Evolutionary conservation across 2,888 invertebrate species (phyloP).

Genomic region (Pelosia muscerda): DNA sequence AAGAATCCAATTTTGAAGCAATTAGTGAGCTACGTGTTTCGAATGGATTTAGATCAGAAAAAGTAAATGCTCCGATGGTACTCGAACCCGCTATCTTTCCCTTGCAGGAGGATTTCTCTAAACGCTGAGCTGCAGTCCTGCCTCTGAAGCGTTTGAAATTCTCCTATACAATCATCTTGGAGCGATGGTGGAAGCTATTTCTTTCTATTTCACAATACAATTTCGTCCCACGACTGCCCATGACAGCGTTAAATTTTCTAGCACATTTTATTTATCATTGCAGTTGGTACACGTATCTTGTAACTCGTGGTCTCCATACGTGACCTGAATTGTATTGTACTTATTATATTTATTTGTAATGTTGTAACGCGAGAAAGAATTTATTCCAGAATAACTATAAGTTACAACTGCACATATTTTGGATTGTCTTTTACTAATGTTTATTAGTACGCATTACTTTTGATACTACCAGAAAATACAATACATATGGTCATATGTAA

Average conservation of each 20-base stretch:
- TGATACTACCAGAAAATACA: no score
- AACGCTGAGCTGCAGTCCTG: no score
- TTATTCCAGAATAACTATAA: background rate
- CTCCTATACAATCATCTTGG: no score
- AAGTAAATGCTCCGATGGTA: no score
- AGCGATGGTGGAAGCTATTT: no score
- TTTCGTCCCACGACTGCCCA: background rate
- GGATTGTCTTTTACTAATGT: background rate
- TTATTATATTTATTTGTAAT: slow-evolving; percentile 10
- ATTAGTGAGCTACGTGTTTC: no score
- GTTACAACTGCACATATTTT: background rate
- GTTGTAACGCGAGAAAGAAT: slow-evolving; percentile 9
- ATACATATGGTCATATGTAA: no score
- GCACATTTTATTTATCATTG: slow-evolving; percentile 4
- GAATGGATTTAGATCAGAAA: no score
- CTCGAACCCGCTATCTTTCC: no score
- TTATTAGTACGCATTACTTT: background rate
- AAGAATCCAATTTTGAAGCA: no score
- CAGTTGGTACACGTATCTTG: slow-evolving; percentile 6
- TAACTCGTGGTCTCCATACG: slow-evolving; percentile 13
- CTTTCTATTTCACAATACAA: background rate
- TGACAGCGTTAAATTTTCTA: slow-evolving; percentile 7
- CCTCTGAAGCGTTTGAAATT: no score
- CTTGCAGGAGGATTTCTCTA: no score
- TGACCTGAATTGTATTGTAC: slow-evolving; percentile 8